Base-by-base conservation (phyloP, 2,797 vertebrate genomes). In the Buphagus erythrorhynchus region DNA sequence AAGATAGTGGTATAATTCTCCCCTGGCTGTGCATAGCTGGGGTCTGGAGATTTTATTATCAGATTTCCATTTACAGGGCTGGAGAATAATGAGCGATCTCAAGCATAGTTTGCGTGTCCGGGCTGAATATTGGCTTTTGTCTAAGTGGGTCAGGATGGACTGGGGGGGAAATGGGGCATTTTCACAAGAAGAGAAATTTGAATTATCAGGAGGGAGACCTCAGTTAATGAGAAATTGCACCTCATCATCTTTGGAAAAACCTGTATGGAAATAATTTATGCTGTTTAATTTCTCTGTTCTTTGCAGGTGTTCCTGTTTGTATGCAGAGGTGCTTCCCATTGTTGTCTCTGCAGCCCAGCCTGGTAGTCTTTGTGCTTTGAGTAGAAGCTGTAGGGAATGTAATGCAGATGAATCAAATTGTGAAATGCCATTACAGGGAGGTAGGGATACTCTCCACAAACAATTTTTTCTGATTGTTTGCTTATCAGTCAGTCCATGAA, bases 231-330 rank as follows among this genome's bases (percentile, higher is more conserved):
- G 92, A 89, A 93, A 78, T 29, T 58, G 54, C 72, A 77, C 42
- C 22, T 91, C 57, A 67, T 85, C 80, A 61, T 63, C 90, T 83
- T 90, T 31, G 54, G 86, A 75, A 87, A 74, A 96, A 58, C 65
- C 65, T 93, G 84, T 82, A 43, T 88, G 55, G 92, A 87, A 93
- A 94, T 90, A 77, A 96, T 92, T 54, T 61, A 77, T 66, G 46
- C 94, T 67, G n/a, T 86, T 93, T 82, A 88, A 94, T 96, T 91
- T 92, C 79, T 95, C 92, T 96, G 69, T 93, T 88, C 89, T 94
- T 92, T 82, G 76, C 92, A 94, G 95, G 81, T 96, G 91, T 88
- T 92, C 95, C 87, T 81, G 94, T 94, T 89, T 68, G 48, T 85
- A 11, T 86, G 67, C 92, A 95, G 93, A 91, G 94, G n/a, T 57